A percentile compares a stretch with the other conserved stretches of the same genome.
Evolutionary conservation across 2,797 vertebrate species (phyloP).

Genomic region (Rhyacichthys aspro): DNA sequence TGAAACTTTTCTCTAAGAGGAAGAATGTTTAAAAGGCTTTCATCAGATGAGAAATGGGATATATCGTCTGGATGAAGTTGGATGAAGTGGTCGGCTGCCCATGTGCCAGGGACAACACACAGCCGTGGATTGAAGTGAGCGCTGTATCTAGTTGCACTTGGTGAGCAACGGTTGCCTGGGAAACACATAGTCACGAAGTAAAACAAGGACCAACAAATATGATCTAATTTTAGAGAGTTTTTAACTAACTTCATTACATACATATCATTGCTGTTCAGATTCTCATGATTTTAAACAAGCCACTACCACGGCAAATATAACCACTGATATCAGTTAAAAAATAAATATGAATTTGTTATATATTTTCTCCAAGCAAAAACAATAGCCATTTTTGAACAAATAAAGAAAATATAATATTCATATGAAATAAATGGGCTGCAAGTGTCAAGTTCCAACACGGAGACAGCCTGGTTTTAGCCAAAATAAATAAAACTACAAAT

Average conservation of each 20-base stretch:
- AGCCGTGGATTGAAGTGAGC: neutral
- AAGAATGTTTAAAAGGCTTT: constrained; percentile 7
- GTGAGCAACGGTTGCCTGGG: constrained; percentile 29
- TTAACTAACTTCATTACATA: neutral
- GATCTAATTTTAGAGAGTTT: neutral
- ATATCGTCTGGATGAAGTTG: neutral
- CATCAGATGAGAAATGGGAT: constrained; percentile 7
- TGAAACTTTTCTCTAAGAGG: constrained; percentile 5
- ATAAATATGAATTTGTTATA: too few relatives aligned
- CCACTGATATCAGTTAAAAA: too few relatives aligned
- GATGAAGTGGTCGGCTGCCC: neutral
- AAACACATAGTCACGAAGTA: constrained; percentile 17
- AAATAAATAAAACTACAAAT: too few relatives aligned
- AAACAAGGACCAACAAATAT: neutral
- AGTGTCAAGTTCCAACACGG: too few relatives aligned
- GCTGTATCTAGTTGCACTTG: constrained; percentile 18
- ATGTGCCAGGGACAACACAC: constrained; percentile 6
- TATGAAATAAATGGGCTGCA: too few relatives aligned
- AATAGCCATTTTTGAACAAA: too few relatives aligned
- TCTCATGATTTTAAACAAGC: too few relatives aligned
- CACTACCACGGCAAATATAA: too few relatives aligned
- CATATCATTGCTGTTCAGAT: too few relatives aligned
- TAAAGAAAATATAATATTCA: too few relatives aligned
- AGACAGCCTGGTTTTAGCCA: too few relatives aligned
- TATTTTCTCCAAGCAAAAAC: too few relatives aligned